A percentile compares a stretch with the other conserved stretches of the same genome.
phyloP scores from a whole-genome alignment of 2,888 invertebrate genomes.

The Cartodere bifasciata region DNA sequence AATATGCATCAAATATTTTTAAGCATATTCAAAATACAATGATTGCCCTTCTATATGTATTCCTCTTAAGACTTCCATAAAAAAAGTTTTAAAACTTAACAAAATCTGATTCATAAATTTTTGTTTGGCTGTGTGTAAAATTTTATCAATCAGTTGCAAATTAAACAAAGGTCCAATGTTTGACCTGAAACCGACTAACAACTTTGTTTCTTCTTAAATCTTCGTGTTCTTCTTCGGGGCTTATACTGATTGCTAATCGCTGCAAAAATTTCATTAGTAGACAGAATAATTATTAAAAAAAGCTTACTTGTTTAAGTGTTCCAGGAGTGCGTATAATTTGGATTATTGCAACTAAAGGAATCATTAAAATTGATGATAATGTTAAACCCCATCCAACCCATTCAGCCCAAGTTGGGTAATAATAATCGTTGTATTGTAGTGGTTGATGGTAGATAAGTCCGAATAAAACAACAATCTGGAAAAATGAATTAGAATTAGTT shows the following conservation, averaged over 20 bases:
- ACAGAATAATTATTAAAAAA: conserved; percentile 6
- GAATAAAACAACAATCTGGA: conserved; percentile 52
- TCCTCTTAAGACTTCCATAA: neutral
- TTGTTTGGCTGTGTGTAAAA: too few species aligned
- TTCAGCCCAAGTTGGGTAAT: conserved; percentile 59
- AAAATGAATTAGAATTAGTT: too few species aligned
- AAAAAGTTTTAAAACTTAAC: conserved; percentile 3
- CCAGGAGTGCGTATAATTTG: conserved; percentile 53
- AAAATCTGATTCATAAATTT: too few species aligned
- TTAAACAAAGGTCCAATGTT: conserved; percentile 57
- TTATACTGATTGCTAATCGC: conserved; percentile 52
- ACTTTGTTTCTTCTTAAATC: conserved; percentile 47
- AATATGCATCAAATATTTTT: too few species aligned
- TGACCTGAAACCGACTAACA: conserved; percentile 48
- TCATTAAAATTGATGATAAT: conserved; percentile 62
- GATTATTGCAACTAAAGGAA: conserved; percentile 52
- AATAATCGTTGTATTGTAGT: conserved; percentile 52
- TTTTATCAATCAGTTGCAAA: too few species aligned
- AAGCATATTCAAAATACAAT: too few species aligned
- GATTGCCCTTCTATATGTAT: too few species aligned
- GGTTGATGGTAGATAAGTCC: conserved; percentile 52
- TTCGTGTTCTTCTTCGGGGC: conserved; percentile 53
- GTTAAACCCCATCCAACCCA: conserved; percentile 59
- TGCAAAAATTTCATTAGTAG: conserved; percentile 27
- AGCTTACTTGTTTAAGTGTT: conserved; percentile 48